phyloP scores from a whole-genome alignment of 2,113 vertebrate species.

The Nymphicus hollandicus region DNA sequence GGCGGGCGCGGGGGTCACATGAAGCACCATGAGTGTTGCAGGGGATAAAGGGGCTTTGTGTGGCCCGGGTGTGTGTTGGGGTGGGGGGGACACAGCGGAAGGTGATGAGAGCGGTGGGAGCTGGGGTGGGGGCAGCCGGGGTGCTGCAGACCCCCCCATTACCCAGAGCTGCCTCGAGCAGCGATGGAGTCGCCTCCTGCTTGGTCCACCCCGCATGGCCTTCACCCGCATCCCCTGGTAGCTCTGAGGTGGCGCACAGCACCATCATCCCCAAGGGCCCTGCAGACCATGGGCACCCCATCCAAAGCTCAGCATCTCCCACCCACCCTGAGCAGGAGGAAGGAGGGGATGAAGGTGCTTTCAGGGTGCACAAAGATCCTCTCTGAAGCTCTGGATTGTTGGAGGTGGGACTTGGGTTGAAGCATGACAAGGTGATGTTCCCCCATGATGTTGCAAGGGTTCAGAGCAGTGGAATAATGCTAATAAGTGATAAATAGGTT shows the following conservation, averaged over 20 bases:
- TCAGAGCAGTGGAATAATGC: background rate
- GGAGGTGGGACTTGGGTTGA: background rate
- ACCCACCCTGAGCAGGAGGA: background rate
- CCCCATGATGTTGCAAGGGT: background rate
- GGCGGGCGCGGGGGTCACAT: background rate
- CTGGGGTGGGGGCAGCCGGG: fast-evolving
- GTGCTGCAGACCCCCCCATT: fast-evolving
- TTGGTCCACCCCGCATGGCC: background rate
- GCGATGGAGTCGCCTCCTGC: background rate
- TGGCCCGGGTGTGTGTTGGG: background rate
- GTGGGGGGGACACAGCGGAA: background rate
- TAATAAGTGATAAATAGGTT: background rate
- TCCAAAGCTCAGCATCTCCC: background rate
- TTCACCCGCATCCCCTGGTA: fast-evolving
- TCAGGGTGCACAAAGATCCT: background rate
- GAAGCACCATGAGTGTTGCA: background rate
- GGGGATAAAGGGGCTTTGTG: constrained; percentile 34
- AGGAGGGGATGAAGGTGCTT: background rate
- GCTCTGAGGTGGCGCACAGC: background rate
- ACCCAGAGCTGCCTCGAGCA: background rate
- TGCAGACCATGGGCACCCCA: background rate
- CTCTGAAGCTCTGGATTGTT: background rate
- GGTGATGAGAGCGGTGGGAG: background rate
- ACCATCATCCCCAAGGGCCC: fast-evolving
- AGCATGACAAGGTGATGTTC: fast-evolving